These are phyloP conservation scores for Venturia canescens DNA, from an alignment of 1,140 invertebrate species.

Conservation along the genomic window DNA sequence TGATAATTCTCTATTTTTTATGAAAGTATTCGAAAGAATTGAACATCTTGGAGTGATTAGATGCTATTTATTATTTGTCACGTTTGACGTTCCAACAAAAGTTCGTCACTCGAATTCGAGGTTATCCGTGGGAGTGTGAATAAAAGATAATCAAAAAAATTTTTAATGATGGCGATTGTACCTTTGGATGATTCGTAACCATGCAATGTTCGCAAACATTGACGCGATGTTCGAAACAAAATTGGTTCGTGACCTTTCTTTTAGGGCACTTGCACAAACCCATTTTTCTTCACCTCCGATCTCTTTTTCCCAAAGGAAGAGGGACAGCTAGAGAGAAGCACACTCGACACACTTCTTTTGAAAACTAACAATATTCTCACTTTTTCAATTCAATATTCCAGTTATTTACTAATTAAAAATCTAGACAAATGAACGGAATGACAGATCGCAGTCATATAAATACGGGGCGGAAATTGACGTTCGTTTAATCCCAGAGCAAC, in stretches of 20 bases:
- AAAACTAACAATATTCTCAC: too few relatives aligned
- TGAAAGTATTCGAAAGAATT: too few relatives aligned
- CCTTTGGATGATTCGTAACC: conserved; percentile 96
- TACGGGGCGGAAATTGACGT: conserved; percentile 24
- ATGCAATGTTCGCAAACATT: conserved; percentile 99
- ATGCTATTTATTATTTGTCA: too few relatives aligned
- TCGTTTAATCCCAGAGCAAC: conserved; percentile 35
- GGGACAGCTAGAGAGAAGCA: too few relatives aligned
- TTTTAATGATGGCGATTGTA: conserved; percentile 75
- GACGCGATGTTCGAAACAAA: conserved; percentile 98
- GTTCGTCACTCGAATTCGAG: too few relatives aligned
- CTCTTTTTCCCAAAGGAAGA: too few relatives aligned
- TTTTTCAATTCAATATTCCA: neutral
- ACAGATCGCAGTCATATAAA: neutral
- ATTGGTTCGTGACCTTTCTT: conserved; percentile 96
- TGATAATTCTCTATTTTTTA: too few relatives aligned
- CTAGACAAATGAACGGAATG: neutral
- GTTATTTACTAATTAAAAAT: neutral
- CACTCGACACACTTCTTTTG: too few relatives aligned
- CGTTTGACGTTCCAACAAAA: too few relatives aligned
- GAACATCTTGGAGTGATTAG: too few relatives aligned
- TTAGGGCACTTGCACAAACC: conserved; percentile 99
- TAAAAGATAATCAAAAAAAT: conserved; percentile 45
- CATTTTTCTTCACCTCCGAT: conserved; percentile 79
- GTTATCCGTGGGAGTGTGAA: neutral